phyloP scores from a whole-genome alignment of 1,140 invertebrate genomes.

The Mylabris phalerata region DNA sequence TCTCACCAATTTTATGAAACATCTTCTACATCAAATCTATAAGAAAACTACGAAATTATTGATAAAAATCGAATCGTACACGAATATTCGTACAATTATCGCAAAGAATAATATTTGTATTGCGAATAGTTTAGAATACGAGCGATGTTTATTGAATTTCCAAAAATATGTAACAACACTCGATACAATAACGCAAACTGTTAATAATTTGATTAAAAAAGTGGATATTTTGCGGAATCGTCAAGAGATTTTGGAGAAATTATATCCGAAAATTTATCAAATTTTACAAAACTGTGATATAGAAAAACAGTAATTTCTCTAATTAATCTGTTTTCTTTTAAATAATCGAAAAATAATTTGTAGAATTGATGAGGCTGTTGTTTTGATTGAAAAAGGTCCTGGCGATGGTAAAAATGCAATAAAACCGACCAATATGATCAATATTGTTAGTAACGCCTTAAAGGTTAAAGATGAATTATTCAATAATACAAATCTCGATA shows the following conservation, averaged over 20 bases:
- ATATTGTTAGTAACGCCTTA: slow-evolving; percentile 19
- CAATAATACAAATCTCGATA: slow-evolving; percentile 12
- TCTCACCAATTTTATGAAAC: slow-evolving; percentile 15
- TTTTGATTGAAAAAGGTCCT: slow-evolving; percentile 1
- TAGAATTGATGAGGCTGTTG: slow-evolving; percentile 11
- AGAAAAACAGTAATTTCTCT: slow-evolving; percentile 6
- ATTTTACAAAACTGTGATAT: slow-evolving; percentile 17
- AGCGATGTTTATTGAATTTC: slow-evolving; percentile 15
- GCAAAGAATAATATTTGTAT: slow-evolving; percentile 4
- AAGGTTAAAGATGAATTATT: slow-evolving; percentile 20
- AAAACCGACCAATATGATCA: slow-evolving; percentile 12
- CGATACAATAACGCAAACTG: slow-evolving; percentile 13
- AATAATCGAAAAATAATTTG: not conserved
- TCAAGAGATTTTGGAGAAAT: slow-evolving; percentile 4
- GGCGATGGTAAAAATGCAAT: not conserved
- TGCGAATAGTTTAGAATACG: not conserved
- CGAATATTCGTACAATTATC: slow-evolving; percentile 12
- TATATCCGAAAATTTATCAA: slow-evolving; percentile 6
- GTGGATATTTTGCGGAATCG: slow-evolving; percentile 8
- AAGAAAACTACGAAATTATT: slow-evolving; percentile 7
- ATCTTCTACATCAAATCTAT: slow-evolving; percentile 9
- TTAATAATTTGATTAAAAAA: slow-evolving; percentile 15
- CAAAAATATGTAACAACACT: slow-evolving; percentile 13
- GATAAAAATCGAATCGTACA: slow-evolving; percentile 19
- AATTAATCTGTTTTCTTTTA: too few relatives aligned